phyloP scores from a whole-genome alignment of 2,113 vertebrate species.

The Solea senegalensis region DNA sequence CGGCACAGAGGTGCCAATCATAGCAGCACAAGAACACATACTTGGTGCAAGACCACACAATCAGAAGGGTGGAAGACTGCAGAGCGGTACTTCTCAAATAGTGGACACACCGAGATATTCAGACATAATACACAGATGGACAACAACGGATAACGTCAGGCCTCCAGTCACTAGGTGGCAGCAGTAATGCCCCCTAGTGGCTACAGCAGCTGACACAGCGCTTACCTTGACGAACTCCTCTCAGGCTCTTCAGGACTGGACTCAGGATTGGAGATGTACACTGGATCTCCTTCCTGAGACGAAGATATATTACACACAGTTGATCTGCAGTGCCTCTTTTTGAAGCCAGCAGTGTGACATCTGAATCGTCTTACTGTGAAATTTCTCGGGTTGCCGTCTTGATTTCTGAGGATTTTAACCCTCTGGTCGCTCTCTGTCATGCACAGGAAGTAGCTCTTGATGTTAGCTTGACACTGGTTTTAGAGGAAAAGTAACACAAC shows the following conservation, averaged over 20 bases:
- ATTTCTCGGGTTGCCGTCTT: slow-evolving; percentile 71
- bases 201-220: neutral
- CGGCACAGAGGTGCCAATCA: too few relatives aligned
- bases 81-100: too few relatives aligned
- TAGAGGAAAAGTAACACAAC: neutral
- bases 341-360: neutral
- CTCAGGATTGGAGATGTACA: slow-evolving; percentile 75
- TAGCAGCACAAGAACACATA: too few relatives aligned
- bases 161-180: too few relatives aligned
- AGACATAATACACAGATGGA: too few relatives aligned
- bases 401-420: slow-evolving; percentile 80
- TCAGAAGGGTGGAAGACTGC: too few relatives aligned
- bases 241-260: slow-evolving; percentile 70
- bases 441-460: slow-evolving; percentile 83
- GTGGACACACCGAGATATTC: too few relatives aligned
- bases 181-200: slow-evolving; percentile 22
- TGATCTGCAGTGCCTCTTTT: too few relatives aligned
- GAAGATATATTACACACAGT: neutral
- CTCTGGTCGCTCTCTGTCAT: slow-evolving; percentile 82
- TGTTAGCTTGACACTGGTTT: slow-evolving; percentile 81
- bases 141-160: too few relatives aligned
- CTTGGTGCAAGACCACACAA: too few relatives aligned
- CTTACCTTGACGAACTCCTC: slow-evolving; percentile 72
- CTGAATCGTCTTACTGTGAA: slow-evolving; percentile 72
- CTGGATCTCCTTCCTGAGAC: slow-evolving; percentile 79